phyloP scores from a whole-genome alignment of 1,140 invertebrate species.

The Danaus melanippus region DNA sequence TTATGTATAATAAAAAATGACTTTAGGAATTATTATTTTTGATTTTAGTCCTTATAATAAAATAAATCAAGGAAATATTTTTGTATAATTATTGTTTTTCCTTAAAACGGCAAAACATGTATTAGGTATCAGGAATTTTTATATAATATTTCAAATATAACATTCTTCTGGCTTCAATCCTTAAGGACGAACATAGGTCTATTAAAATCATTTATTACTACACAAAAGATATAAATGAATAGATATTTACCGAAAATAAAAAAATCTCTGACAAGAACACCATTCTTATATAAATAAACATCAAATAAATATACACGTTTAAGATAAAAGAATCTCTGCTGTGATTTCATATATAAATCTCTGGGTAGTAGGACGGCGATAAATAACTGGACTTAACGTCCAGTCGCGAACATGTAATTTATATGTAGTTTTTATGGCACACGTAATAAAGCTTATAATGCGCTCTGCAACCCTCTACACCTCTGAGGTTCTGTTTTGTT shows the following conservation, averaged over 20 bases:
- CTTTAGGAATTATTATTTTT: slow-evolving; percentile 5
- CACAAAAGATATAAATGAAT: too few relatives aligned
- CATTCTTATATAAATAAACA: slow-evolving; percentile 14
- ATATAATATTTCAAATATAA: too few relatives aligned
- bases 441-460: slow-evolving; percentile 11
- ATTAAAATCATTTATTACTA: too few relatives aligned
- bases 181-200: slow-evolving; percentile 2
- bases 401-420: slow-evolving; percentile 6
- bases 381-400: slow-evolving; percentile 44
- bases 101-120: too few relatives aligned
- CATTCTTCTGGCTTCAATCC: slow-evolving; percentile 4
- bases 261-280: too few relatives aligned
- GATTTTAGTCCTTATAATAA: too few relatives aligned
- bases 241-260: too few relatives aligned
- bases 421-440: neutral
- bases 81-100: too few relatives aligned
- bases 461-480: neutral
- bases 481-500: slow-evolving; percentile 2
- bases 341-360: slow-evolving; percentile 56
- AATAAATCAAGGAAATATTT: too few relatives aligned
- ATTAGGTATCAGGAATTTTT: too few relatives aligned
- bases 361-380: slow-evolving; percentile 51
- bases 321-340: slow-evolving; percentile 27
- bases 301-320: slow-evolving; percentile 22
- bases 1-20: slow-evolving; percentile 6